Conservation (phyloP, 2,888 invertebrate genomes). For the Cenopis cana region DNA sequence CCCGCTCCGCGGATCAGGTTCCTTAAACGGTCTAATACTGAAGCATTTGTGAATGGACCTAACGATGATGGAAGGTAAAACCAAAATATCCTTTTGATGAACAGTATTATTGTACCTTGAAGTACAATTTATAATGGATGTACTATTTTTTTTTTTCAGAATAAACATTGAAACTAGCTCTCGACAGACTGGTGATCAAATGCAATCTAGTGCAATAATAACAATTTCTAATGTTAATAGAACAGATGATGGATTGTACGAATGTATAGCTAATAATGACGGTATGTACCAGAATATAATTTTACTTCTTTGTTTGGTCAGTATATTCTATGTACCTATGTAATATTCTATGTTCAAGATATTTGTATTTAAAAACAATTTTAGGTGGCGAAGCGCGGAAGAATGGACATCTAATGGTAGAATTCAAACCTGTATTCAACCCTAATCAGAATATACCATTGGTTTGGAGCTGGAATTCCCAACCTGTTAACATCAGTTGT, state of each 20-base stretch:
- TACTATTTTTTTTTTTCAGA: conserved; percentile 63
- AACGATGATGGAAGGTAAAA: conserved; percentile 85
- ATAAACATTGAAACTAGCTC: conserved; percentile 86
- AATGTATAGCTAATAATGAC: conserved; percentile 92
- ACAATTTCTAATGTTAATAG: conserved; percentile 87
- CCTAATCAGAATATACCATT: conserved; percentile 87
- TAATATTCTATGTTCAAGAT: too few relatives aligned
- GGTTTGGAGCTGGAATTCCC: conserved; percentile 93
- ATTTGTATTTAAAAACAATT: conserved; percentile 5
- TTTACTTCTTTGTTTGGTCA: background rate
- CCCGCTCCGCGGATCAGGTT: conserved; percentile 93
- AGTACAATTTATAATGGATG: conserved; percentile 12
- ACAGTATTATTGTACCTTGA: background rate
- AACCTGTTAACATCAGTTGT: conserved; percentile 93
- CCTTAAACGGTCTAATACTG: conserved; percentile 88
- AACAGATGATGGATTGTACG: conserved; percentile 94
- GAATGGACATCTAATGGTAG: conserved; percentile 93
- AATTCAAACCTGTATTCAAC: conserved; percentile 93
- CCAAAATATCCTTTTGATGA: background rate
- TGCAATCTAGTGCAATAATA: conserved; percentile 86
- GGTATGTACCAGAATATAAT: conserved; percentile 64
- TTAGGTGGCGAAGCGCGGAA: conserved; percentile 88
- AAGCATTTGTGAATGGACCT: conserved; percentile 87
- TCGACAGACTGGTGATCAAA: conserved; percentile 77
- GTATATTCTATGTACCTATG: background rate